Evolutionary conservation across 2,888 invertebrate genomes (phyloP), one percentile per base, ranked within the genome.

Genomic region (Acrobasis consociella): DNA sequence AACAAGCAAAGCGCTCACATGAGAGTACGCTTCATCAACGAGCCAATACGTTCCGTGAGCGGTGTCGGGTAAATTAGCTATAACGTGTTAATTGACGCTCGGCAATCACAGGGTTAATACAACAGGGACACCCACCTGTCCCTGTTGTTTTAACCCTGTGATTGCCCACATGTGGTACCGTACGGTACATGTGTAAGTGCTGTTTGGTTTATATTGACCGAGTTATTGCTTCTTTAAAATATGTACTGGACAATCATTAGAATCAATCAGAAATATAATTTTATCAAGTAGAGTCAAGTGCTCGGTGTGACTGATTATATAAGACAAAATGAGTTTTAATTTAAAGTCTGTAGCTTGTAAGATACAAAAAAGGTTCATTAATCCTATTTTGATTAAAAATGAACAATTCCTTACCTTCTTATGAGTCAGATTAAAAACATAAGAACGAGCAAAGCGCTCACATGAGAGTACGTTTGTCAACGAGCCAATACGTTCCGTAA

Each of bases 21-120:
- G 49, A 49, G 16, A 51, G 37, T 38, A 50, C 58, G 62, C 62
- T 49, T 60, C 52, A 55, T 56, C 61, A 52, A 58, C 64, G 53
- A 61, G 58, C 64, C 58, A 49, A 64, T 50, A 58, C 64, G 61
- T 62, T 60, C 63, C 53, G 66, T 63, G 71, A 71, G 71, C 65
- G 73, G 62, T 69, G 70, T 70, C 73, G 70, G n/a, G 77, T 77
- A 83, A 85, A 86, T 86, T 85, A 85, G 82, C 80, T 78, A 77
- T 83, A 80, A 78, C 81, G 76, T 81, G 82, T 77, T 83, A 83
- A 87, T 85, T 85, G 83, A 82, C 83, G 83, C 78, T 78, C 72
- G 77, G 80, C 80, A 80, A 81, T 75, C 76, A 73, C 67, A 71
- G 22, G 49, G 17, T 58, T 64, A 64, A 63, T 58, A 56, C 63